Conservation (phyloP, 2,797 vertebrate species). For the Enteromius trimaculatus region DNA sequence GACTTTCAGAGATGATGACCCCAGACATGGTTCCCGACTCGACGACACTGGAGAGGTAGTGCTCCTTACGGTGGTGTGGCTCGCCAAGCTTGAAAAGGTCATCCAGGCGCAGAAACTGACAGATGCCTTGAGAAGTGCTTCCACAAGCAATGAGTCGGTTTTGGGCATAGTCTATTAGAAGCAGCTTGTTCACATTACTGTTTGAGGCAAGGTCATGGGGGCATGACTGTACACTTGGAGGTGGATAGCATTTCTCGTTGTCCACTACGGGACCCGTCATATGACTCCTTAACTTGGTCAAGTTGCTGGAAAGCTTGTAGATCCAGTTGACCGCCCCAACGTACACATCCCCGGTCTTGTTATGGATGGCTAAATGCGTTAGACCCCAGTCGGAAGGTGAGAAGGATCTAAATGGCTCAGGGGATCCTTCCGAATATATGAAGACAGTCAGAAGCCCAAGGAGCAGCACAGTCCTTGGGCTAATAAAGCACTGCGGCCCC, state of each 20-base stretch:
- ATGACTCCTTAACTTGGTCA: conserved; percentile 90
- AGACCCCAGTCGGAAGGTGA: conserved; percentile 85
- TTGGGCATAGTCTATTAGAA: conserved; percentile 94
- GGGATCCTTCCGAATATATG: conserved; percentile 69
- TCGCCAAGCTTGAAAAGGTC: conserved; percentile 98
- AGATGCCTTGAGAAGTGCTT: conserved; percentile 95
- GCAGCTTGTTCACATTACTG: conserved; percentile 95
- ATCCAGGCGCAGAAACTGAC: conserved; percentile 94
- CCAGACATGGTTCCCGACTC: conserved; percentile 98
- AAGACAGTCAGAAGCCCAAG: conserved; percentile 73
- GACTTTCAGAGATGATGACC: conserved; percentile 88
- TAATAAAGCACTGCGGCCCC: conserved; percentile 70
- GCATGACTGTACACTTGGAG: conserved; percentile 95
- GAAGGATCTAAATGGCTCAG: conserved; percentile 86
- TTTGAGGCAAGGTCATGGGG: conserved; percentile 88
- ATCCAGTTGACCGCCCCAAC: conserved; percentile 97
- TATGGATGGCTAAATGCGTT: conserved; percentile 94
- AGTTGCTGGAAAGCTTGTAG: conserved; percentile 95
- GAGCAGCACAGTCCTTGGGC: conserved; percentile 77
- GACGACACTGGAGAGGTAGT: conserved; percentile 95
- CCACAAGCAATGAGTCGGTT: conserved; percentile 97
- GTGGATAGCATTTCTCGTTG: conserved; percentile 97
- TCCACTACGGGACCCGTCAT: conserved; percentile 94
- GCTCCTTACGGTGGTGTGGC: conserved; percentile 98
- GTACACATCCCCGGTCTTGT: conserved; percentile 94